Conservation (phyloP, 1,140 invertebrate species). For the Orius insidiosus region DNA sequence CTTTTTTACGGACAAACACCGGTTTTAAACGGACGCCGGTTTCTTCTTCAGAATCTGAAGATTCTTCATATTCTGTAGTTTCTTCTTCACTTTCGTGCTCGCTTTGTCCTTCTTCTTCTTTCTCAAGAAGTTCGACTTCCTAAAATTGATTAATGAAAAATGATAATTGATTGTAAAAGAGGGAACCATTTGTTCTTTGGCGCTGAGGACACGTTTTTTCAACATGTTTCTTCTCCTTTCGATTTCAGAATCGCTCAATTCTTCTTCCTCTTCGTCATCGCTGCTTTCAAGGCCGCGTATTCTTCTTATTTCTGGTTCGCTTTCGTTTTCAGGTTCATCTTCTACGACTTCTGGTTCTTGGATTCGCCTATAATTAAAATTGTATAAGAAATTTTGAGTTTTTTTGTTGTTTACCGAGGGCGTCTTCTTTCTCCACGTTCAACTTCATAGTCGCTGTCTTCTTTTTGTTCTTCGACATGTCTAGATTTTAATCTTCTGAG, state of each 20-base stretch:
- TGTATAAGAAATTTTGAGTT: background rate
- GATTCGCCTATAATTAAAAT: conserved; percentile 30
- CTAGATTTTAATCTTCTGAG: conserved; percentile 37
- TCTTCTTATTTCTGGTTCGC: conserved; percentile 32
- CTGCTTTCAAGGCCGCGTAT: conserved; percentile 32
- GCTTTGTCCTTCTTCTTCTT: conserved; percentile 44
- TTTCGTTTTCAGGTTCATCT: conserved; percentile 28
- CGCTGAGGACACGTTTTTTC: conserved; percentile 45
- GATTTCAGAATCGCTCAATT: conserved; percentile 65
- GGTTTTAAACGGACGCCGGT: conserved; percentile 82
- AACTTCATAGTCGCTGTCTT: conserved; percentile 26
- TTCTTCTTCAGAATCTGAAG: conserved; percentile 63
- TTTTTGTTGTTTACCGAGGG: conserved; percentile 19
- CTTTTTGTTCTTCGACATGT: conserved; percentile 21
- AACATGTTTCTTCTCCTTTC: conserved; percentile 57
- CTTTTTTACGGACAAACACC: conserved; percentile 87
- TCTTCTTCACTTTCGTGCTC: conserved; percentile 60
- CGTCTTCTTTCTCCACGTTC: conserved; percentile 28
- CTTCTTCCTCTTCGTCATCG: conserved; percentile 49
- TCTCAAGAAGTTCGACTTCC: conserved; percentile 33
- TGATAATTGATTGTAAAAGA: background rate
- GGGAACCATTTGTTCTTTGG: conserved; percentile 39
- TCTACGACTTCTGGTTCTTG: conserved; percentile 52
- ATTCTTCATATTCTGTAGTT: conserved; percentile 61
- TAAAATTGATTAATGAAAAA: conserved; percentile 10